These are phyloP conservation scores for Aphodius sticticus DNA, from an alignment of 2,888 invertebrate species.

Conservation along the genomic window DNA sequence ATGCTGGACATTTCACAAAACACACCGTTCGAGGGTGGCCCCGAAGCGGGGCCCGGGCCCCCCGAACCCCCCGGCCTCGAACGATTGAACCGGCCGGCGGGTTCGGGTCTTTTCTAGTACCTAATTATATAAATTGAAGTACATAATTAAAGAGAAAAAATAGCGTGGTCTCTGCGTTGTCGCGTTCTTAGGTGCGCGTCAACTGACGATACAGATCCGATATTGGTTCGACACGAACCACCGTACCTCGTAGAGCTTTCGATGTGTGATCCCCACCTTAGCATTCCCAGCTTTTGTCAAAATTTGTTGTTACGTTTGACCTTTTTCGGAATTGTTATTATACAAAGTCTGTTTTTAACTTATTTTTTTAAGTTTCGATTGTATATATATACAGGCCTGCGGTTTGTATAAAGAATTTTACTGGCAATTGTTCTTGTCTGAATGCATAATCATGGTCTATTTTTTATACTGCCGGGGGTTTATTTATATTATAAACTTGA, in stretches of 20 bases:
- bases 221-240: constrained; percentile 26
- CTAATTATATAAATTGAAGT: constrained; percentile 38
- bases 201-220: constrained; percentile 32
- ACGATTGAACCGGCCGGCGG: constrained; percentile 7
- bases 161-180: constrained; percentile 32
- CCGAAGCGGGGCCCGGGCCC: constrained; percentile 15
- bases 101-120: constrained; percentile 34
- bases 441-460: not conserved
- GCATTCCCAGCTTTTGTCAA: too few relatives aligned
- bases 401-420: not conserved
- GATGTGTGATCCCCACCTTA: not conserved
- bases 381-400: not conserved
- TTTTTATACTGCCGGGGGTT: not conserved
- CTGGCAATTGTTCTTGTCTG: too few relatives aligned
- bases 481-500: too few relatives aligned
- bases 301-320: too few relatives aligned
- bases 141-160: constrained; percentile 23
- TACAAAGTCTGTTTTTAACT: not conserved
- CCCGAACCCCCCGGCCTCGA: constrained; percentile 13
- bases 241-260: not conserved
- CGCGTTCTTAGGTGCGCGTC: constrained; percentile 28
- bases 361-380: not conserved
- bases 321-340: too few relatives aligned
- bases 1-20: constrained; percentile 44
- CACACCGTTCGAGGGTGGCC: constrained; percentile 21